Evolutionary conservation across 1,140 invertebrate species (phyloP).

Genomic region (Lineus longissimus): DNA sequence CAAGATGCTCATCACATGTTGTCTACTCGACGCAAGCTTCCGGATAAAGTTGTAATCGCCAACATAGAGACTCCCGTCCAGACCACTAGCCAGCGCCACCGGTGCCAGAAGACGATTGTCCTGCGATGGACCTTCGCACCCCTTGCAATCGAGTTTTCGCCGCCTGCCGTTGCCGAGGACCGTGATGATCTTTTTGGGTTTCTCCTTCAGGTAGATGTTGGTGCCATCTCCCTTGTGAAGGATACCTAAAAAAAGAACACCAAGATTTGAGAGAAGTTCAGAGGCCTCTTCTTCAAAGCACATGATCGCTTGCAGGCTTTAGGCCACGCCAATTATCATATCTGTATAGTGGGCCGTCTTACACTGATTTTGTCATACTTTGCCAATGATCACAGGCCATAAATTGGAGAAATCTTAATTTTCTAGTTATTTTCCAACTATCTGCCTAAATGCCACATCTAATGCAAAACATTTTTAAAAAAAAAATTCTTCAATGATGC

Average conservation of each 20-base stretch:
- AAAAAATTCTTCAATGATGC: too few relatives aligned
- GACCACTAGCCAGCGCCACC: conserved; percentile 81
- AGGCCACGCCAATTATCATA: too few relatives aligned
- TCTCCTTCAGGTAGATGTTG: conserved; percentile 92
- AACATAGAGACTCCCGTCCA: conserved; percentile 91
- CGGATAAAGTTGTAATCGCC: conserved; percentile 94
- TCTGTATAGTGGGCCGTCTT: too few relatives aligned
- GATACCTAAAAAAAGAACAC: conserved; percentile 64
- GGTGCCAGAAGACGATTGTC: conserved; percentile 83
- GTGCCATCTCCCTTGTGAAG: conserved; percentile 95
- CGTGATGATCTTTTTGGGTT: conserved; percentile 84
- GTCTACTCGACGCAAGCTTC: conserved; percentile 73
- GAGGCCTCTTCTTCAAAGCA: background rate
- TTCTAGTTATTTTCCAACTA: too few relatives aligned
- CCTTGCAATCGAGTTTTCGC: conserved; percentile 62
- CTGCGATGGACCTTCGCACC: conserved; percentile 75
- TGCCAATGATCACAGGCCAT: background rate
- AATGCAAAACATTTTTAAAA: too few relatives aligned
- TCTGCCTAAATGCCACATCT: too few relatives aligned
- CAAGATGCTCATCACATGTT: conserved; percentile 73
- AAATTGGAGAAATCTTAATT: background rate
- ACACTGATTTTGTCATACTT: background rate
- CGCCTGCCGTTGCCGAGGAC: conserved; percentile 90
- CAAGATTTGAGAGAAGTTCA: conserved; percentile 1
- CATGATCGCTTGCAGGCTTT: background rate